These are phyloP conservation scores for Anoplolepis gracilipes DNA, from an alignment of 1,140 invertebrate species.

Conservation along the genomic window DNA sequence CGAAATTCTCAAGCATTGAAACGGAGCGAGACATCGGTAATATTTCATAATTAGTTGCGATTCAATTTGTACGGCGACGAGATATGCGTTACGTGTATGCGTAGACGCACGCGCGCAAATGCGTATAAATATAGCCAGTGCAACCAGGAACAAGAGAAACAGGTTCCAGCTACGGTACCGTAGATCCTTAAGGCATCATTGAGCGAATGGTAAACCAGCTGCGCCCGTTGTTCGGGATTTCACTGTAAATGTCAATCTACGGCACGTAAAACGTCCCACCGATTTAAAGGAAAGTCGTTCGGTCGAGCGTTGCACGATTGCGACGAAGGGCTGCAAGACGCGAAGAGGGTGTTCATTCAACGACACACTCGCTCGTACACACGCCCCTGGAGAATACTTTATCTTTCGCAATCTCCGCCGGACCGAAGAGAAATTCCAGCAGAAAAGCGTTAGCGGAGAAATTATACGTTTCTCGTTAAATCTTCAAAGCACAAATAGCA, in stretches of 20 bases:
- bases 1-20: slow-evolving; percentile 27
- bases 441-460: neutral
- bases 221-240: slow-evolving; percentile 55
- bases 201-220: slow-evolving; percentile 66
- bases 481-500: neutral
- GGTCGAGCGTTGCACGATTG: slow-evolving; percentile 13
- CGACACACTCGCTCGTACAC: neutral
- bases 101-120: slow-evolving; percentile 26
- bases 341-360: slow-evolving; percentile 33
- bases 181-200: slow-evolving; percentile 71
- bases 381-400: neutral
- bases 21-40: slow-evolving; percentile 33
- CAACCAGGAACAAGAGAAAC: slow-evolving; percentile 70
- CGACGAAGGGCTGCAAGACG: slow-evolving; percentile 1
- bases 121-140: slow-evolving; percentile 46
- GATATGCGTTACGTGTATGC: slow-evolving; percentile 12
- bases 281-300: slow-evolving; percentile 76
- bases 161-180: slow-evolving; percentile 66
- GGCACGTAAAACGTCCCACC: slow-evolving; percentile 63
- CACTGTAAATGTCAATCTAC: slow-evolving; percentile 73
- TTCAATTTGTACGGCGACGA: slow-evolving; percentile 29
- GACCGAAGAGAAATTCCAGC: neutral
- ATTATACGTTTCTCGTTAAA: neutral
- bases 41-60: slow-evolving; percentile 52
- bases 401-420: neutral